Percentiles rank a stretch among this genome's conserved stretches.
Conservation (phyloP, 1,140 invertebrate genomes). For the Leptoteleia sp. region DNA sequence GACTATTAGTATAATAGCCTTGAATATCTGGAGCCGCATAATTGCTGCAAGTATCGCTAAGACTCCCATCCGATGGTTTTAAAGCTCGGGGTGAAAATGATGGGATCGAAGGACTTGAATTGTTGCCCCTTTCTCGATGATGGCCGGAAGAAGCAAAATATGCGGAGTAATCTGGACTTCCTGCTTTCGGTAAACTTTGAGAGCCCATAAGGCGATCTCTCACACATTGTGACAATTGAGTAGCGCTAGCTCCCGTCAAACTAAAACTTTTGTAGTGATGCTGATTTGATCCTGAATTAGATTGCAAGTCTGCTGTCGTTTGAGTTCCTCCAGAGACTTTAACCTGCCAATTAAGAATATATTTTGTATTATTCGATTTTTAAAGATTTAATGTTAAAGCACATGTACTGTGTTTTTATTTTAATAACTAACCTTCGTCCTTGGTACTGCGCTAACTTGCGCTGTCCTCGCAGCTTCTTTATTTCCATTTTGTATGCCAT, state of each 20-base stretch:
- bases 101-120: constrained; percentile 77
- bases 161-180: constrained; percentile 85
- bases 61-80: constrained; percentile 85
- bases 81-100: constrained; percentile 77
- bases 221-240: constrained; percentile 91
- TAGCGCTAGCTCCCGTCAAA: constrained; percentile 89
- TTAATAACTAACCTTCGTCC: constrained; percentile 83
- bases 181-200: constrained; percentile 89
- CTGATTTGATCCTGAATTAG: constrained; percentile 74
- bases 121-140: constrained; percentile 73
- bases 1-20: constrained; percentile 80
- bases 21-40: constrained; percentile 83
- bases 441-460: constrained; percentile 90
- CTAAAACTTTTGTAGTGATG: constrained; percentile 89
- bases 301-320: constrained; percentile 89
- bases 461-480: constrained; percentile 85
- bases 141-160: constrained; percentile 81
- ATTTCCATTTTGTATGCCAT: constrained; percentile 81
- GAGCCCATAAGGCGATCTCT: constrained; percentile 90
- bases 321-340: constrained; percentile 94
- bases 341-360: constrained; percentile 71
- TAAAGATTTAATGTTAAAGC: no score
- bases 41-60: constrained; percentile 86
- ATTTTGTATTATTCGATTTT: constrained; percentile 1
- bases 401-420: no score